These are phyloP conservation scores for Zeuzera pyrina DNA, from an alignment of 2,888 invertebrate genomes.

Conservation along the genomic window DNA sequence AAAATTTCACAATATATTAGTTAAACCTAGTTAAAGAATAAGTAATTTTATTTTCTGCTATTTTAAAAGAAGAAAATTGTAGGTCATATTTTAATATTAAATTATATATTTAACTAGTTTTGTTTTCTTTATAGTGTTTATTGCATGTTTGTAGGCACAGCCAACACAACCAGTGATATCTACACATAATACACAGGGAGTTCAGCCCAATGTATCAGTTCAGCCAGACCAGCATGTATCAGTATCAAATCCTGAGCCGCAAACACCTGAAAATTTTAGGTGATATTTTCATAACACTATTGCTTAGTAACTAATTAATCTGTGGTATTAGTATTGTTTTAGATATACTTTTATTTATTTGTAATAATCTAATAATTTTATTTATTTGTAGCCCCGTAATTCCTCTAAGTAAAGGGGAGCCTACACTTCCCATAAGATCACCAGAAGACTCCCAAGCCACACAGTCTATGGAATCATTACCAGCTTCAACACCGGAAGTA, in stretches of 20 bases:
- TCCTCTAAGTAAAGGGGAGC: slow-evolving; percentile 61
- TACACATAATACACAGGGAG: slow-evolving; percentile 8
- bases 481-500: slow-evolving; percentile 41
- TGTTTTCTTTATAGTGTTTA: too few relatives aligned
- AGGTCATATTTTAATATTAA: too few relatives aligned
- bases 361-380: slow-evolving; percentile 1
- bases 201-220: slow-evolving; percentile 19
- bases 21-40: too few relatives aligned
- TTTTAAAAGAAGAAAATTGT: too few relatives aligned
- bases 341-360: background rate
- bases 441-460: slow-evolving; percentile 52
- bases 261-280: slow-evolving; percentile 47
- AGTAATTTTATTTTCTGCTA: too few relatives aligned
- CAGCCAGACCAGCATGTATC: slow-evolving; percentile 32
- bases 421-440: slow-evolving; percentile 48
- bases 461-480: slow-evolving; percentile 45
- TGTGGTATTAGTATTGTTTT: background rate
- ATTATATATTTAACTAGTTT: too few relatives aligned
- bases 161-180: slow-evolving; percentile 10
- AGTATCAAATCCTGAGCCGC: slow-evolving; percentile 22
- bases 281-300: slow-evolving; percentile 13
- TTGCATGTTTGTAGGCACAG: too few relatives aligned
- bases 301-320: background rate
- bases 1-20: too few relatives aligned
- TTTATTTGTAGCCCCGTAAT: slow-evolving; percentile 57